phyloP scores from a whole-genome alignment of 2,888 invertebrate species.

The Philopedon plagiatum region DNA sequence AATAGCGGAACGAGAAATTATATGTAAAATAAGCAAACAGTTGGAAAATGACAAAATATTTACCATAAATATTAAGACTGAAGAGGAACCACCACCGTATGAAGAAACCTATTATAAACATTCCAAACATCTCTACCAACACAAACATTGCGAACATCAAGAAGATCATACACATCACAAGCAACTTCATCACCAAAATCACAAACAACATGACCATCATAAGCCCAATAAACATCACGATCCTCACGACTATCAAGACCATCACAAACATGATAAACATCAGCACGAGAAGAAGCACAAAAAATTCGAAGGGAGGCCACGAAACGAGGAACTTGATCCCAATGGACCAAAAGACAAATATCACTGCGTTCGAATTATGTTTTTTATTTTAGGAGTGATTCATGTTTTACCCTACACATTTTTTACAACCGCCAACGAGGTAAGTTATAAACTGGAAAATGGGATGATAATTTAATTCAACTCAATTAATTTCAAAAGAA shows the following conservation, averaged over 20 bases:
- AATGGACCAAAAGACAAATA: conserved; percentile 36
- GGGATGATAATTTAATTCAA: no score
- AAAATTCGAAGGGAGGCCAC: background rate
- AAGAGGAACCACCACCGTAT: background rate
- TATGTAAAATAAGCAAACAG: background rate
- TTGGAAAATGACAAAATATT: background rate
- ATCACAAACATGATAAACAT: no score
- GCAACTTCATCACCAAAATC: background rate
- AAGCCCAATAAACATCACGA: no score
- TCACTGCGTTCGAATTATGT: conserved; percentile 46
- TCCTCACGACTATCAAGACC: no score
- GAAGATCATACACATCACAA: background rate
- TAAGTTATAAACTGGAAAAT: conserved; percentile 45
- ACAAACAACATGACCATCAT: no score
- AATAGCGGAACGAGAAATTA: background rate
- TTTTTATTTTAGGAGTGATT: conserved; percentile 51
- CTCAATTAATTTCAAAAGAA: no score
- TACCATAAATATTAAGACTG: no score
- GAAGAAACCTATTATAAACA: background rate
- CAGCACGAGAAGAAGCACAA: background rate
- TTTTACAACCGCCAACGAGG: conserved; percentile 53
- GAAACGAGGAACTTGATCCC: background rate
- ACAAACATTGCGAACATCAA: background rate
- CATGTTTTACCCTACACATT: conserved; percentile 51
- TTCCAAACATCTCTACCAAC: background rate